Evolutionary conservation across 2,113 vertebrate genomes (phyloP).

Genomic region (Phocoena phocoena): DNA sequence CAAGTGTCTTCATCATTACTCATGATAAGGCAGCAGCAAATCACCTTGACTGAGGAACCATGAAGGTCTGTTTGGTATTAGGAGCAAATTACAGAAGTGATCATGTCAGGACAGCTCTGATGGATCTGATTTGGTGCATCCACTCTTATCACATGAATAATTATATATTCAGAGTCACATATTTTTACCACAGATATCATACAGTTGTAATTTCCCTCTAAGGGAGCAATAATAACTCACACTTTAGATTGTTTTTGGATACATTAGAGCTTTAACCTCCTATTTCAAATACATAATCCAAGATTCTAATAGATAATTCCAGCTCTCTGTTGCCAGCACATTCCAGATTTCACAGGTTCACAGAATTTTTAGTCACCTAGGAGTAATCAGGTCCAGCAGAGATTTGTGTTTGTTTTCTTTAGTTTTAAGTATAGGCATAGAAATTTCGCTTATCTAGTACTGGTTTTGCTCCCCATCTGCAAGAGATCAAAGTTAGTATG

Average conservation of each 20-base stretch:
- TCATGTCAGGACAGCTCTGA: not conserved
- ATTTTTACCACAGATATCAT: not conserved
- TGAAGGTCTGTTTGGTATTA: too few relatives aligned
- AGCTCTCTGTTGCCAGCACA: not conserved
- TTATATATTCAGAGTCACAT: not conserved
- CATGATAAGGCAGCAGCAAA: not conserved
- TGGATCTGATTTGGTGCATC: not conserved
- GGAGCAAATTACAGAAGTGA: not conserved
- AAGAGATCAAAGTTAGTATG: slow-evolving; percentile 48
- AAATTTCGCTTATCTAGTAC: not conserved
- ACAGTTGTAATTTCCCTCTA: not conserved
- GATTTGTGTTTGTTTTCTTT: slow-evolving; percentile 20
- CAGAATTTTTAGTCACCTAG: not conserved
- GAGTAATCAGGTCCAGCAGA: not conserved
- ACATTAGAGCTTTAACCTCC: not conserved
- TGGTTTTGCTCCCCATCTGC: slow-evolving; percentile 71
- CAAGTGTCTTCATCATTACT: not conserved
- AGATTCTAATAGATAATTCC: not conserved
- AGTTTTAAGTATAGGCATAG: not conserved
- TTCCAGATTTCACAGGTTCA: not conserved
- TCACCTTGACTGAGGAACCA: not conserved
- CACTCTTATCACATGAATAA: not conserved
- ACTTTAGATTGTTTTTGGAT: not conserved
- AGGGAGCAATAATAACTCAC: not conserved
- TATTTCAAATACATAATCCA: slow-evolving; percentile 22